phyloP scores from a whole-genome alignment of 1,140 invertebrate genomes.

The Hydropsyche tenuis region DNA sequence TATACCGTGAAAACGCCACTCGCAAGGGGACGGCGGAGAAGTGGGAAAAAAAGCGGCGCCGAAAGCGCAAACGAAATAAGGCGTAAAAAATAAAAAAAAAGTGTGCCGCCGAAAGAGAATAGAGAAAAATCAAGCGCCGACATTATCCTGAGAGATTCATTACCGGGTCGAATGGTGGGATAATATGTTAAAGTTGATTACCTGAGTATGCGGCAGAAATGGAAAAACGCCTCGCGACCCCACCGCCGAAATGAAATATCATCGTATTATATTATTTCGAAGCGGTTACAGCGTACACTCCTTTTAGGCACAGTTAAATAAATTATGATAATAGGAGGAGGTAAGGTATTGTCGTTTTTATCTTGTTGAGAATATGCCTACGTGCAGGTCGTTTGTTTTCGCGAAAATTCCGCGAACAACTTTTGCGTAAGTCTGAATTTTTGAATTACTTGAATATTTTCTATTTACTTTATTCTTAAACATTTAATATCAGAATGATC shows the following conservation, averaged over 20 bases:
- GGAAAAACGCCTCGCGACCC: conserved; percentile 12
- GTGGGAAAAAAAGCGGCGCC: background rate
- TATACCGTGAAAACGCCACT: background rate
- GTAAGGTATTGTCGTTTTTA: too few species aligned
- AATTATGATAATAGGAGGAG: background rate
- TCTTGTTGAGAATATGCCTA: too few species aligned
- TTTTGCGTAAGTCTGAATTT: too few species aligned
- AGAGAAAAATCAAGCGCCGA: conserved; percentile 14
- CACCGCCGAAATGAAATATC: background rate
- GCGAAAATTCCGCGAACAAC: too few species aligned
- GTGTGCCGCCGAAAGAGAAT: background rate
- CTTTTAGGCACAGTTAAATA: background rate
- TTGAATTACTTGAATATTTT: too few species aligned
- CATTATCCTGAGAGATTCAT: conserved; percentile 7
- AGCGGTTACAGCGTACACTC: background rate
- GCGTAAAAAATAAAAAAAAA: background rate
- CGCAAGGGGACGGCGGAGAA: background rate
- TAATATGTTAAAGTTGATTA: conserved; percentile 14
- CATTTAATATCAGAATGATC: too few species aligned
- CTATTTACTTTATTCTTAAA: too few species aligned
- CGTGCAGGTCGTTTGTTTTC: too few species aligned
- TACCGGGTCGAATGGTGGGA: background rate
- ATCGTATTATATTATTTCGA: conserved; percentile 9
- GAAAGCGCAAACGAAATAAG: background rate
- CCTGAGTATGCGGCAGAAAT: background rate